Conservation (phyloP, 2,113 vertebrate species). For the Embiotoca jacksoni region DNA sequence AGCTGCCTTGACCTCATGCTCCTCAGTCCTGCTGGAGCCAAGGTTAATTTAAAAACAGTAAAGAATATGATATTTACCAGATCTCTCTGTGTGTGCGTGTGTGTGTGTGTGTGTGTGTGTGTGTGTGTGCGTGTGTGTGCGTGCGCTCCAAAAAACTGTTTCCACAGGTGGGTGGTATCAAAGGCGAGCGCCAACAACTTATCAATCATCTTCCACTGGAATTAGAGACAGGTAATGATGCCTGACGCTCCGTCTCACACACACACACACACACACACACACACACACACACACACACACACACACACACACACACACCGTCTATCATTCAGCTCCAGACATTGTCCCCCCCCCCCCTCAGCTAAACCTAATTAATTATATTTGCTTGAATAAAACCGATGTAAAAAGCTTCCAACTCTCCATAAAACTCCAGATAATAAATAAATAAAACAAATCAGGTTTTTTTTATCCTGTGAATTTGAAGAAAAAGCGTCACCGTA, state of each 20-base stretch:
- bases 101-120: conserved; percentile 16
- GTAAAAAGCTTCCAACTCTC: neutral
- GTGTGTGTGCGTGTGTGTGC: conserved; percentile 10
- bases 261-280: neutral
- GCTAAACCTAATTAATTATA: neutral
- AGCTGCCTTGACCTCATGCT: conserved; percentile 74
- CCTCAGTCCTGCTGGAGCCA: conserved; percentile 25
- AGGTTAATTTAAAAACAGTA: conserved; percentile 9
- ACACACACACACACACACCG: too few species aligned
- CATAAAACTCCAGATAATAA: neutral
- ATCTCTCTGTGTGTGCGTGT: conserved; percentile 2
- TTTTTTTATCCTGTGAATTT: neutral
- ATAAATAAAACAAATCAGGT: neutral
- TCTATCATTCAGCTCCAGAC: neutral
- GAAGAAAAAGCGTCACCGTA: neutral
- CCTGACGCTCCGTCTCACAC: too few species aligned
- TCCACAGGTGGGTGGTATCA: conserved; percentile 40
- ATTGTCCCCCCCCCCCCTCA: neutral
- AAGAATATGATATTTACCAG: conserved; percentile 17
- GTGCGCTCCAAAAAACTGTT: conserved; percentile 46
- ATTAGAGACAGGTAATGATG: conserved; percentile 12
- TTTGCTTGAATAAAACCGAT: too few species aligned
- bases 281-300: neutral
- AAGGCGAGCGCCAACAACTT: conserved; percentile 17
- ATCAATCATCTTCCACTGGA: conserved; percentile 37